A percentile compares a stretch with the other conserved stretches of the same genome.
Conservation (phyloP, 2,888 invertebrate species). For the Stegana nigrithorax region DNA sequence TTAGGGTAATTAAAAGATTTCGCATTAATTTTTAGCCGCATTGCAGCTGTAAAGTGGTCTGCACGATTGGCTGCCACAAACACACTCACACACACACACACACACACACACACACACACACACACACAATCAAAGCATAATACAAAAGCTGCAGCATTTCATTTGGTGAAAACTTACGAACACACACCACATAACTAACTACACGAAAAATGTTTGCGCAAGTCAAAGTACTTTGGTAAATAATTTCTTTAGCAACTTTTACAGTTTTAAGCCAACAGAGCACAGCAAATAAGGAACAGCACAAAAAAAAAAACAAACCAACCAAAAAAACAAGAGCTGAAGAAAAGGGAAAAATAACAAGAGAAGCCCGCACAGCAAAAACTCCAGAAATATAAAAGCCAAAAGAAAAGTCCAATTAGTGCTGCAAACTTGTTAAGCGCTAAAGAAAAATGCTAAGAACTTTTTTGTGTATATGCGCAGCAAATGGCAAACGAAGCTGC, state of each 20-base stretch:
- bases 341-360: background rate
- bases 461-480: background rate
- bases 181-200: background rate
- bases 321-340: background rate
- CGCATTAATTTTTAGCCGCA: conserved; percentile 46
- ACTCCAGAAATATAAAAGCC: conserved; percentile 6
- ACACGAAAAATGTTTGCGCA: background rate
- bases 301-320: too few species aligned
- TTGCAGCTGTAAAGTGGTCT: conserved; percentile 9
- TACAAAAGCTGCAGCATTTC: too few species aligned
- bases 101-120: too few species aligned
- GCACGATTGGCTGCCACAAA: conserved; percentile 8
- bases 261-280: conserved; percentile 12
- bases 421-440: background rate
- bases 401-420: conserved; percentile 17
- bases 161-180: background rate
- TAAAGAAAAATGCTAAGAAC: background rate
- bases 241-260: conserved; percentile 11
- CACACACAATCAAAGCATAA: too few species aligned
- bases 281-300: background rate
- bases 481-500: background rate
- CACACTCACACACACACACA: too few species aligned
- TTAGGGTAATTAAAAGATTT: conserved; percentile 55
- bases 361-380: too few species aligned
- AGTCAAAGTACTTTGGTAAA: conserved; percentile 17